Evolutionary conservation across 2,797 vertebrate genomes (phyloP).

Genomic region (Mormyrops boulengeri): DNA sequence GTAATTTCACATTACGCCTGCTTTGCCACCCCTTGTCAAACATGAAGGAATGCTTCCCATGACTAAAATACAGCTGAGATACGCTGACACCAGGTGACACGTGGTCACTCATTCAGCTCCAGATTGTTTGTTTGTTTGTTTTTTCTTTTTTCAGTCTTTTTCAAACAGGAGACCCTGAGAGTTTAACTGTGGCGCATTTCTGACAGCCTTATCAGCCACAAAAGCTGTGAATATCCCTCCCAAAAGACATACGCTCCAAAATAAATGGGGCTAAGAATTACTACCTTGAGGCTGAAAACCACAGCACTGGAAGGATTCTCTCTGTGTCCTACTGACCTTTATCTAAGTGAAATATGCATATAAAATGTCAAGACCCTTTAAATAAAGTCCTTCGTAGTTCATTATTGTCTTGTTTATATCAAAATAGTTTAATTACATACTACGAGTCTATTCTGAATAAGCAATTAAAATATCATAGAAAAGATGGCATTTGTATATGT

Average conservation of each 20-base stretch:
- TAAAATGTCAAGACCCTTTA: neutral
- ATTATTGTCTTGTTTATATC: neutral
- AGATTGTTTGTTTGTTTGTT: neutral
- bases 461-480: neutral
- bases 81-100: neutral
- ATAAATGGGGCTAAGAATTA: neutral
- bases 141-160: neutral
- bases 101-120: neutral
- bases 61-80: neutral
- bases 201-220: neutral
- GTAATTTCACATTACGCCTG: neutral
- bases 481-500: neutral
- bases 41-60: slow-evolving; percentile 5
- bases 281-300: neutral
- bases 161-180: neutral
- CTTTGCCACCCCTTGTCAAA: neutral
- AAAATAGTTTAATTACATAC: neutral
- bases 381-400: neutral
- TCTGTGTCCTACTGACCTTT: neutral
- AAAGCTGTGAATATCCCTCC: neutral
- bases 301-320: neutral
- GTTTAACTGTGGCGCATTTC: neutral
- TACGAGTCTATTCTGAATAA: neutral
- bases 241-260: neutral
- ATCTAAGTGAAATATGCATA: neutral